Evolutionary conservation across 2,797 vertebrate species (phyloP).

Genomic region (Hybognathus amarus): DNA sequence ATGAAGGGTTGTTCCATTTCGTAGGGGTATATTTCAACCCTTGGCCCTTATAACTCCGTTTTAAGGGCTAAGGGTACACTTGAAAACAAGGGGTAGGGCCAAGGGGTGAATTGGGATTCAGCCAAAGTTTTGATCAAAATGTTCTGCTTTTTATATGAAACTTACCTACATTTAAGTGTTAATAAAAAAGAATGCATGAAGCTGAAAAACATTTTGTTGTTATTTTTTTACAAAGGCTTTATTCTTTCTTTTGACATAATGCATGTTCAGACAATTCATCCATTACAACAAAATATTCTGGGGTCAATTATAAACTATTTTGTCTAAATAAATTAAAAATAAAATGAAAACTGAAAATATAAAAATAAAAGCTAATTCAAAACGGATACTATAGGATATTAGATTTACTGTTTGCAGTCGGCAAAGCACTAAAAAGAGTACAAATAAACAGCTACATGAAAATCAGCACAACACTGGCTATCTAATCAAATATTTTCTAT

Average conservation of each 20-base stretch:
- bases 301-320: too few relatives aligned
- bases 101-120: too few relatives aligned
- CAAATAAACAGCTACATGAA: not conserved
- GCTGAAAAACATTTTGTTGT: too few relatives aligned
- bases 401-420: not conserved
- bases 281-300: not conserved
- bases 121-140: too few relatives aligned
- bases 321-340: not conserved
- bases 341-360: not conserved
- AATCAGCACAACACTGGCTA: constrained; percentile 16
- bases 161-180: not conserved
- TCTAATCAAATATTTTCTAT: constrained; percentile 22
- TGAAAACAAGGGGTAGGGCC: too few relatives aligned
- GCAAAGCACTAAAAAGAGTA: not conserved
- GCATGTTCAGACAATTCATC: not conserved
- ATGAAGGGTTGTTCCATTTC: too few relatives aligned
- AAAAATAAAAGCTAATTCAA: not conserved
- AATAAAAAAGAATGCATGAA: not conserved
- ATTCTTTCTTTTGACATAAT: not conserved
- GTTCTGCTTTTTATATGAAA: not conserved
- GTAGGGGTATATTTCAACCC: too few relatives aligned
- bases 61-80: too few relatives aligned
- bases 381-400: not conserved
- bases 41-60: too few relatives aligned
- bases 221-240: too few relatives aligned